Base-by-base conservation (phyloP, 1,140 invertebrate species). In the Arctopsyche grandis region DNA sequence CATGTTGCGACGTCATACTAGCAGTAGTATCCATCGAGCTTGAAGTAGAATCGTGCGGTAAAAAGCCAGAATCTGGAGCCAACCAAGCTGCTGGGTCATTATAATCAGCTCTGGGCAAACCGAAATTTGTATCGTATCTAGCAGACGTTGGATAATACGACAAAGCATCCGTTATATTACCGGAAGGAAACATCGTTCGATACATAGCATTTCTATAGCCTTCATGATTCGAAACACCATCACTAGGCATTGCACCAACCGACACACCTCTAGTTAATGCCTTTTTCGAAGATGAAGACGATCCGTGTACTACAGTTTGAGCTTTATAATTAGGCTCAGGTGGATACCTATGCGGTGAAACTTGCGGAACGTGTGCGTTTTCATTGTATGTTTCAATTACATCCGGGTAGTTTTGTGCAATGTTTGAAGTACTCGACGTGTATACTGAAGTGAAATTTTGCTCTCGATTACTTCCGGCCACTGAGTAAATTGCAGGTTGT, bases 101-200 rank as follows among this genome's bases (percentile, higher is more conserved):
- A 16, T 87, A 88, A 79, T 90, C 90, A 69, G 89, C 88, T 63
- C 88, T 88, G 24, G 90, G 88, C 81, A 90, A 83, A 86, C 91
- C 91, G 48, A 83, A 84, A 77, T 86, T 87, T 66, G 91, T 91
- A 81, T 94, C 93, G 81, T 94, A 94, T 74, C 90, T 85, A 60
- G 87, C 89, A 70, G 91, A 93, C 0, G 92, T 93, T 60, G 93
- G 93, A 85, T 94, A 94, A 80, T 94, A 94, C 0, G 92, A 92
- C 48, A 94, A 85, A 19, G 93, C 93, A 84, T 94, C 93, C 0
- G 93, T 94, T 26, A 94, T 91, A 84, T 93, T 93, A 16, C 92
- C 91, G 0, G 91, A 90, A 46, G 92, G 93, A 84, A 93, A 93
- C 87, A 91, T 92, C 14, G 90, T 89, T 38, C 92, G 88, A 83